A percentile compares a stretch with the other conserved stretches of the same genome.
phyloP scores from a whole-genome alignment of 23 tunicate genomes.

The Botrylloides violaceus region DNA sequence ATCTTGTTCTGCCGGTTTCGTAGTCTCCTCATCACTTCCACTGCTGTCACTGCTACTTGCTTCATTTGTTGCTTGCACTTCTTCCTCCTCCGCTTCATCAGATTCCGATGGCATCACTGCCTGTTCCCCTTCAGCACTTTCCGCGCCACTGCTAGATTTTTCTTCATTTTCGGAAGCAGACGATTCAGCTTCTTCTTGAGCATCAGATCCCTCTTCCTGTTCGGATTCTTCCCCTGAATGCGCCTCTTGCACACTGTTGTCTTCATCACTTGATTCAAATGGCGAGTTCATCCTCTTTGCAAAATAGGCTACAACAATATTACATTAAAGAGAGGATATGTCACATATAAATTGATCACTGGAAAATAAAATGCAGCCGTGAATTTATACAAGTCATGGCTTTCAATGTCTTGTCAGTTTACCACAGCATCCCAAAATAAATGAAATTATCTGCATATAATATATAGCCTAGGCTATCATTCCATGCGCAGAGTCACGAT shows the following conservation, averaged over 20 bases:
- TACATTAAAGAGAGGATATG: too few species aligned
- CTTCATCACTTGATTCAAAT: background rate
- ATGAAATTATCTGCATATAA: too few species aligned
- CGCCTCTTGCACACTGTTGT: background rate
- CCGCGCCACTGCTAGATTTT: background rate
- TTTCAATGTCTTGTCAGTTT: too few species aligned
- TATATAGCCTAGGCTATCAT: too few species aligned
- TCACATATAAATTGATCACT: too few species aligned
- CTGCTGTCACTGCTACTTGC: too few species aligned
- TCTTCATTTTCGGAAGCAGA: background rate
- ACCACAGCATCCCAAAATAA: too few species aligned
- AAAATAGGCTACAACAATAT: too few species aligned
- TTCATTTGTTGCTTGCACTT: background rate
- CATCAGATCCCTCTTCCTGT: background rate
- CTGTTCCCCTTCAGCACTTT: background rate
- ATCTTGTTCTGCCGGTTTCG: background rate
- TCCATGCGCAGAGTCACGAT: too few species aligned
- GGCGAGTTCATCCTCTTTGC: background rate
- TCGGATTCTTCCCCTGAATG: background rate
- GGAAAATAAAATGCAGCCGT: too few species aligned
- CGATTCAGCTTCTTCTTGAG: background rate
- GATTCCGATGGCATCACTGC: background rate
- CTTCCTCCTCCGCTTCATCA: background rate
- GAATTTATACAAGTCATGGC: too few species aligned
- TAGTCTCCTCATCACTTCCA: background rate